A percentile compares a stretch with the other conserved stretches of the same genome.
Conservation (phyloP, 2,113 vertebrate genomes). For the Planiliza haematocheilus region DNA sequence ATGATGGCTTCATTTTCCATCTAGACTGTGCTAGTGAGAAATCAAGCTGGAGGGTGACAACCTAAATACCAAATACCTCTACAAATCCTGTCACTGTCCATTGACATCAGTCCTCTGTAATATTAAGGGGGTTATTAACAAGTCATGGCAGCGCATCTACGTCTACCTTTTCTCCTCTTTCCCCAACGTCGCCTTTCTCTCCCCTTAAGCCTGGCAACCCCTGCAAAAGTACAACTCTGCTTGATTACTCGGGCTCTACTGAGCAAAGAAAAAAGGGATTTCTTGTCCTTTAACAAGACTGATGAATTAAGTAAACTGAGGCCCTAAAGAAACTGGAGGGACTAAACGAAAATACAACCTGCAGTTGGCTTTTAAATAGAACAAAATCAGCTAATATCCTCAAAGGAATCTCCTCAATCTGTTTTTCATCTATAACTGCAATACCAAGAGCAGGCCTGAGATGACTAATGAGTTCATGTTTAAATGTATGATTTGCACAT, state of each 20-base stretch:
- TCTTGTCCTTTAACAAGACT: neutral
- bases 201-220: slow-evolving; percentile 96
- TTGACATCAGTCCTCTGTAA: slow-evolving; percentile 83
- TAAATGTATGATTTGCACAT: too few species aligned
- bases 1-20: neutral
- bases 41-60: neutral
- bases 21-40: neutral
- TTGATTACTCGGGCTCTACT: slow-evolving; percentile 60
- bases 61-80: neutral
- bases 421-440: too few species aligned
- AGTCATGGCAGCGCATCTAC: slow-evolving; percentile 64
- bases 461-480: too few species aligned
- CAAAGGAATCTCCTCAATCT: too few species aligned
- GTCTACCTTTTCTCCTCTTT: slow-evolving; percentile 99
- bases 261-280: neutral
- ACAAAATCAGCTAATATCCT: neutral
- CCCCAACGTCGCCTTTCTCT: slow-evolving; percentile 96
- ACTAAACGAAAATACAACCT: neutral
- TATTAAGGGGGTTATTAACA: slow-evolving; percentile 39
- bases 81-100: slow-evolving; percentile 74
- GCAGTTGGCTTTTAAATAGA: neutral
- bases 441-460: too few species aligned
- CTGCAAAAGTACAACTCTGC: slow-evolving; percentile 88
- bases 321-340: neutral
- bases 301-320: slow-evolving; percentile 2